Evolutionary conservation across 2,113 vertebrate genomes (phyloP), one percentile per base, ranked within the genome.

Genomic region (Pterophyllum scalare): DNA sequence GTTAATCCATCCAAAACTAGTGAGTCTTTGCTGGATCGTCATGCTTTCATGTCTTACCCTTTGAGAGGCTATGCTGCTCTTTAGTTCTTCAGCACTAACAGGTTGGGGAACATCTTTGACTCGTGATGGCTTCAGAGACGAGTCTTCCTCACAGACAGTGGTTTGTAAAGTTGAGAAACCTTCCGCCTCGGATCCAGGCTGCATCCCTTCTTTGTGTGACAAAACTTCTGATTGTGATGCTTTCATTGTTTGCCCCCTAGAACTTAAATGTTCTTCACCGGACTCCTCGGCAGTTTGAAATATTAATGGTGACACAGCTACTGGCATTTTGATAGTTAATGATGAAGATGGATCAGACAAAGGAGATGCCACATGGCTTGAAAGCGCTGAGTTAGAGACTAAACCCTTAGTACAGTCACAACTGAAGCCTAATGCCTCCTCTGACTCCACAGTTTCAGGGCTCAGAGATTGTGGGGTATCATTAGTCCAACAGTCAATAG

Each of bases 1-100:
- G 81, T 92, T 93, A 83, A 57, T 65, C 86, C 7, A 24, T 85
- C 75, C 64, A 84, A n/a, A 78, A 61, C 46, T 56, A 31, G 75
- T 59, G 58, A 76, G 61, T 84, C 54, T 54, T 75, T 46, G 58
- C 43, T 54, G 31, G 60, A 80, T 35, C 26, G n/a, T 58, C 94
- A 95, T 95, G 94, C 94, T 86, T 65, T 84, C n/a, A 54, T 38
- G 40, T 89, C 96, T 96, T 96, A 96, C 96, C 95, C 82, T 70
- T 38, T 65, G 38, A 35, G 87, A 78, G 59, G 14, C n/a, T 76
- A 86, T 75, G 70, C 86, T 72, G 79, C 35, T 77, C 79, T 79
- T 67, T 28, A 79, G 20, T 83, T 85, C 79, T 58, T 46, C 82
- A 20, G 2, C 22, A 57, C n/a, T n/a, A 33, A 10, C 24, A 65